Percentiles rank a stretch among this genome's conserved stretches.
Evolutionary conservation across 2,888 invertebrate species (phyloP).

Genomic region (Chalcis sispes): DNA sequence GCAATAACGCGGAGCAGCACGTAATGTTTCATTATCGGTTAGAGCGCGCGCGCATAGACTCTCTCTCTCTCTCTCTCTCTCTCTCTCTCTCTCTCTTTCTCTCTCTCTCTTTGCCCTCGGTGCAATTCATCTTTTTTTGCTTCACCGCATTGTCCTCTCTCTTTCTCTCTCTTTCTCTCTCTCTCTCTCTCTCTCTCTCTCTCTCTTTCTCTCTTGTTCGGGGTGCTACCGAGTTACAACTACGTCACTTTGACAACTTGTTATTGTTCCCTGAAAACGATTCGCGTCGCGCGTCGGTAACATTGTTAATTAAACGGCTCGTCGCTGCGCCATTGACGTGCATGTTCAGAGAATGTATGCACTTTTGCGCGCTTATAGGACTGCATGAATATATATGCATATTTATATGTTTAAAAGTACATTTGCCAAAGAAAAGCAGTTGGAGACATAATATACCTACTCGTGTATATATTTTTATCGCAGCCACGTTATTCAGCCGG

Average conservation of each 20-base stretch:
- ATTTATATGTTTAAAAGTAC: too few species aligned
- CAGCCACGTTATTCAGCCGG: neutral
- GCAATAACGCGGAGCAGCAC: too few species aligned
- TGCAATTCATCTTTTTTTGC: conserved; percentile 48
- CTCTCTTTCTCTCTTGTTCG: neutral
- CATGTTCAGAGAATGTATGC: conserved; percentile 48
- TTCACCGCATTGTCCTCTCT: conserved; percentile 22
- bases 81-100: too few species aligned
- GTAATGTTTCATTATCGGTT: conserved; percentile 42
- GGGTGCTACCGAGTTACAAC: too few species aligned
- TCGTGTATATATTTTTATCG: conserved; percentile 33
- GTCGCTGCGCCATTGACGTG: conserved; percentile 62
- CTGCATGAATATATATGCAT: too few species aligned
- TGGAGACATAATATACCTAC: conserved; percentile 19
- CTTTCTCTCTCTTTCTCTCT: too few species aligned
- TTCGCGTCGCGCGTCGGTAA: conserved; percentile 67
- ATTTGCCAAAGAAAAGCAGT: too few species aligned
- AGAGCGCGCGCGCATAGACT: too few species aligned
- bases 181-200: too few species aligned
- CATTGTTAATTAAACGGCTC: conserved; percentile 73
- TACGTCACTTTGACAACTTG: conserved; percentile 69
- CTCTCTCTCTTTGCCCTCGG: neutral
- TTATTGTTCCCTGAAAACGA: conserved; percentile 69
- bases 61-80: too few species aligned
- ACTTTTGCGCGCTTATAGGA: too few species aligned